These are phyloP conservation scores for Clanis bilineata DNA, from an alignment of 2,888 invertebrate genomes.

Conservation along the genomic window DNA sequence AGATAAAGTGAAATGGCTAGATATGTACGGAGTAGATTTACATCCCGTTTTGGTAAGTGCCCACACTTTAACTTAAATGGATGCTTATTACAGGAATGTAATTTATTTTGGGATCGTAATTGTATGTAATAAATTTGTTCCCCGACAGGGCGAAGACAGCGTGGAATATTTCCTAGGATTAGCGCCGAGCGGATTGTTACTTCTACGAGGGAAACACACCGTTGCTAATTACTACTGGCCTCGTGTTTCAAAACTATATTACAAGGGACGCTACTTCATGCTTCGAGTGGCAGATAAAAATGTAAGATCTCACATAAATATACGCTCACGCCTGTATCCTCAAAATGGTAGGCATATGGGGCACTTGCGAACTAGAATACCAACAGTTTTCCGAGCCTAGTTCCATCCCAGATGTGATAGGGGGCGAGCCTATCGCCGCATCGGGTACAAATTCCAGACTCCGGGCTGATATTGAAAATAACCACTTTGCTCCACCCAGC, in stretches of 20 bases:
- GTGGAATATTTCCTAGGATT: constrained; percentile 97
- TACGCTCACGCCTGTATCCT: no score
- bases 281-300: constrained; percentile 97
- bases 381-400: no score
- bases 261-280: constrained; percentile 98
- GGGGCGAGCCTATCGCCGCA: no score
- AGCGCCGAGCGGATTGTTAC: constrained; percentile 97
- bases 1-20: constrained; percentile 99
- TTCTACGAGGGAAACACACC: constrained; percentile 96
- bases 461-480: no score
- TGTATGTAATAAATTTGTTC: constrained; percentile 21
- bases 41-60: constrained; percentile 95
- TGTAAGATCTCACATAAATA: constrained; percentile 84
- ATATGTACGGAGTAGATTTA: constrained; percentile 98
- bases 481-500: no score
- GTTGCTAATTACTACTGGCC: constrained; percentile 99
- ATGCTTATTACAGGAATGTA: not conserved
- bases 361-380: no score
- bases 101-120: not conserved
- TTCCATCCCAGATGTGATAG: no score
- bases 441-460: no score
- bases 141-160: constrained; percentile 94
- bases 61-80: constrained; percentile 24
- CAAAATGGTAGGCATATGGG: no score
- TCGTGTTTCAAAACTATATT: constrained; percentile 97